Percentiles rank a stretch among this genome's conserved stretches.
These are phyloP conservation scores for Melinopterus prodromus DNA, from an alignment of 2,888 invertebrate species.

Conservation along the genomic window DNA sequence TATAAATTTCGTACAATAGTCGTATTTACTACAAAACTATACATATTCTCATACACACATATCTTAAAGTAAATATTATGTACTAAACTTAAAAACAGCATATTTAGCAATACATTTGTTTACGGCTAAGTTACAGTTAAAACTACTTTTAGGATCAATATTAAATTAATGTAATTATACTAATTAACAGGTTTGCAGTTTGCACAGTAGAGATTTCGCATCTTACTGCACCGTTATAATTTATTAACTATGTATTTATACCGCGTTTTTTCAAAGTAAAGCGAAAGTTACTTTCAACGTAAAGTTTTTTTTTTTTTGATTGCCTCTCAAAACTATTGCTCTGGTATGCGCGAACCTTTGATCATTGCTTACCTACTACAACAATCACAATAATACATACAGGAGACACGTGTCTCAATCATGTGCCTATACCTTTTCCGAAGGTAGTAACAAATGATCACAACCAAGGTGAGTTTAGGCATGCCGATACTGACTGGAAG, in stretches of 20 bases:
- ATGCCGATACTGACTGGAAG: not conserved
- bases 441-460: not conserved
- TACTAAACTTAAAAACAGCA: no score
- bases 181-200: not conserved
- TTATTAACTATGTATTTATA: not conserved
- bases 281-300: not conserved
- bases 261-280: not conserved
- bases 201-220: not conserved
- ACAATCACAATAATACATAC: not conserved
- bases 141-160: not conserved
- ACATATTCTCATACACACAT: no score
- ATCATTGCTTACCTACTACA: no score
- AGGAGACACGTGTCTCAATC: not conserved
- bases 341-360: no score
- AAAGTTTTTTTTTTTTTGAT: not conserved
- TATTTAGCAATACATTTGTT: no score
- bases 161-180: not conserved
- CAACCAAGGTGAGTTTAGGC: not conserved
- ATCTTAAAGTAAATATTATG: no score
- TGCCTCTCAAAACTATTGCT: not conserved
- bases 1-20: no score
- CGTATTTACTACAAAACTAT: no score
- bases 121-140: no score
- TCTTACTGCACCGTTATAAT: not conserved
- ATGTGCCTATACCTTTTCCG: not conserved